Conservation (phyloP, 1,140 invertebrate genomes). For the Tigriopus japonicus region DNA sequence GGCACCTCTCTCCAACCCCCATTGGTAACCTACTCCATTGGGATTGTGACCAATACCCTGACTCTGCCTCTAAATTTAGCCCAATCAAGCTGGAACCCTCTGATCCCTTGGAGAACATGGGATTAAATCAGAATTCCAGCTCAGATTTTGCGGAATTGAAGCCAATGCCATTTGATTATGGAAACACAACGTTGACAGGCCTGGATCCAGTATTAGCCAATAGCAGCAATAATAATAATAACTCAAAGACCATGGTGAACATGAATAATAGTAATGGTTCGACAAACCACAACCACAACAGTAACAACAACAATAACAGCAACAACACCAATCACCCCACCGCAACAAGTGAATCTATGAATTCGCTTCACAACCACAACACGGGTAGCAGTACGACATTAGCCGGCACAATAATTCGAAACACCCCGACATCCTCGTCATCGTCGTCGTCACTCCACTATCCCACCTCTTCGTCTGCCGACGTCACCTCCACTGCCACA, state of each 20-base stretch:
- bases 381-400: too few relatives aligned
- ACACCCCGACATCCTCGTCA: not conserved
- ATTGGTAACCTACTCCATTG: not conserved
- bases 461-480: not conserved
- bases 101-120: conserved; percentile 7
- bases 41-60: too few relatives aligned
- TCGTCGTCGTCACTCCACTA: not conserved
- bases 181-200: not conserved
- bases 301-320: too few relatives aligned
- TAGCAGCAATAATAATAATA: conserved; percentile 8
- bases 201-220: not conserved
- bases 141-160: conserved; percentile 13
- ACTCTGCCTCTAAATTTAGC: not conserved
- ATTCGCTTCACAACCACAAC: too few relatives aligned
- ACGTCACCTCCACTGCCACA: conserved; percentile 11
- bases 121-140: not conserved
- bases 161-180: conserved; percentile 10
- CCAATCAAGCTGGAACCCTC: conserved; percentile 9
- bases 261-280: not conserved
- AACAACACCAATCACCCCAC: too few relatives aligned
- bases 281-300: not conserved
- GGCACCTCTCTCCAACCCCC: not conserved
- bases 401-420: too few relatives aligned
- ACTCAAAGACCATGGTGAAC: not conserved
- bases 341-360: too few relatives aligned